A percentile compares a stretch with the other conserved stretches of the same genome.
Evolutionary conservation across 2,888 invertebrate species (phyloP).

Genomic region (Pelosia muscerda): DNA sequence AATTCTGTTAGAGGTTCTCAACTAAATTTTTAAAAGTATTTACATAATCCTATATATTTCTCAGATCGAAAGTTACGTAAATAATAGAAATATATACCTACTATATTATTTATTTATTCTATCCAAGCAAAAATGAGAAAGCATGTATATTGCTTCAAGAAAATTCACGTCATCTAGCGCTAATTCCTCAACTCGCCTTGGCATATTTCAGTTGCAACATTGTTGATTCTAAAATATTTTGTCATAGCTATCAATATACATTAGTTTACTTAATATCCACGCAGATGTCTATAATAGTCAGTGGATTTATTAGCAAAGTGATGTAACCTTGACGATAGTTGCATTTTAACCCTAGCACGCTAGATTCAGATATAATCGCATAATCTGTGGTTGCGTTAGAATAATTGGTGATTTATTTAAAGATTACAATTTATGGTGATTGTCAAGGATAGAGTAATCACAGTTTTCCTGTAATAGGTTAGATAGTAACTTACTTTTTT

Average conservation of each 20-base stretch:
- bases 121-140: not conserved
- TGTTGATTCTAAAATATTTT: not conserved
- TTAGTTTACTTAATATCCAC: not conserved
- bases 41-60: too few species aligned
- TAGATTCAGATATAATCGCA: slow-evolving; percentile 16
- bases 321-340: slow-evolving; percentile 39
- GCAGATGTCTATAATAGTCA: slow-evolving; percentile 34
- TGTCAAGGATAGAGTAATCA: not conserved
- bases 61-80: too few species aligned
- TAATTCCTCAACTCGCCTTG: not conserved
- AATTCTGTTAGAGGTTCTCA: too few species aligned
- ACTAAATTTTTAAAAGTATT: too few species aligned
- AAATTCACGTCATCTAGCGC: not conserved
- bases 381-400: not conserved
- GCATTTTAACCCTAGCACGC: slow-evolving; percentile 37
- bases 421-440: not conserved
- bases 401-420: slow-evolving; percentile 2
- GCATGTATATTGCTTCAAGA: not conserved
- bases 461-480: not conserved
- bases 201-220: not conserved
- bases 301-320: slow-evolving; percentile 44
- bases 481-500: not conserved
- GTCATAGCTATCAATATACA: not conserved
- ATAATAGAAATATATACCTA: not conserved
- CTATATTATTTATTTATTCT: not conserved